Base-by-base conservation (phyloP, 2,888 invertebrate genomes). In the Noctuana brunneofusca region DNA sequence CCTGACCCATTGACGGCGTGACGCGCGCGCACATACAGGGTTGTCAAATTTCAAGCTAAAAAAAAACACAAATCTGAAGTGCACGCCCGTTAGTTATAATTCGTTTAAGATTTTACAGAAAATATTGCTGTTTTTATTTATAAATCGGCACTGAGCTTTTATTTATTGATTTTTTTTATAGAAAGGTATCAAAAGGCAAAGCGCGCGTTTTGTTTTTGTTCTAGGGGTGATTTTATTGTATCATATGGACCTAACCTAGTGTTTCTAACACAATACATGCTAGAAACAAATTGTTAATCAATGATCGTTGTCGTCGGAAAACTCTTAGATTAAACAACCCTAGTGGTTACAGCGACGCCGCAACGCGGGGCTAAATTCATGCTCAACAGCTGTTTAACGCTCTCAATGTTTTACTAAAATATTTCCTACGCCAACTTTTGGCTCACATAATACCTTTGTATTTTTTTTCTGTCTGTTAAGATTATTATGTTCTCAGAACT, bases 1-100 rank as follows among this genome's bases (percentile, higher is more conserved):
- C 89, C 89, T 87, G 86, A 81, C 84, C 86, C 84, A 87, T 87
- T 87, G 89, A 84, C 84, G 86, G 82, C 83, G 83, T 81, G 83
- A 83, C 85, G 84, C 75, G 71, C 67, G 68, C 72, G 75, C 71
- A 69, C 65, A 66, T 32, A 69, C 70, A 63, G 62, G 62, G 62
- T 30, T 41, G 55, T 16, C 55, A 35, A 48, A 57, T 46, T 38
- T 18, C 27, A 11, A 22, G 14, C 12, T 11, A 46, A 32, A 58
- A 46, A 12, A 46, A 46, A 20, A 2, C 12, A 20, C 6, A 43
- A 16, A 41, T 43, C 16, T 18, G 43, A 27, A 27, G 27, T 27
- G 27, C 27, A 27, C 8, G 27, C 0, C 8, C 27, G 8, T 8
- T 27, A 0, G 1, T 4, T 24, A 24, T 24, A 24, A n/a, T n/a